Evolutionary conservation across 2,888 invertebrate species (phyloP).

Genomic region (Trissonchulus latispiculum): DNA sequence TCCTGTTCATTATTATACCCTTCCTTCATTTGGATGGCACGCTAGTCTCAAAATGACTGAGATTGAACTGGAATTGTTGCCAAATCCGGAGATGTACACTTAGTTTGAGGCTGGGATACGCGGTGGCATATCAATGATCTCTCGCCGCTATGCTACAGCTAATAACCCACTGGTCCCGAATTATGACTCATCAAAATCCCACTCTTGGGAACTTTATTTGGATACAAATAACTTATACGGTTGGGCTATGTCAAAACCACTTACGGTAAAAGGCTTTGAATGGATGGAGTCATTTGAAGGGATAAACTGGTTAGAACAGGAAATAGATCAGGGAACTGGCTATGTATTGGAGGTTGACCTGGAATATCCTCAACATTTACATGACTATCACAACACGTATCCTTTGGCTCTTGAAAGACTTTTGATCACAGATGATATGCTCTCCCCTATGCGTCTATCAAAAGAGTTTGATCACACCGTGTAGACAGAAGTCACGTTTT

Average conservation of each 20-base stretch:
- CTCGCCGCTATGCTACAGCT: conserved; percentile 3
- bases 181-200: background rate
- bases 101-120: conserved; percentile 1
- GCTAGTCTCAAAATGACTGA: background rate
- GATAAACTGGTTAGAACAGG: background rate
- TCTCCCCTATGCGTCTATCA: too few species aligned
- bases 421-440: background rate
- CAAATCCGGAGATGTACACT: background rate
- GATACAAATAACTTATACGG: background rate
- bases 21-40: conserved; percentile 2
- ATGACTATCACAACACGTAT: conserved; percentile 35
- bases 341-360: conserved; percentile 45
- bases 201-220: background rate
- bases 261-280: background rate
- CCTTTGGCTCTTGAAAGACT: conserved; percentile 26
- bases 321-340: conserved; percentile 27
- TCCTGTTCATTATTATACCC: background rate
- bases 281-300: background rate
- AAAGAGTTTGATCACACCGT: too few species aligned
- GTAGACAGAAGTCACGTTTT: too few species aligned
- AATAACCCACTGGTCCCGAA: background rate
- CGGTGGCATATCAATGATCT: background rate
- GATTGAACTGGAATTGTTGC: background rate
- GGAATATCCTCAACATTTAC: conserved; percentile 40
- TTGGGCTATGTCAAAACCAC: background rate